Conservation (phyloP, 1,140 invertebrate genomes). For the Pseudomyrmex cubaensis region DNA sequence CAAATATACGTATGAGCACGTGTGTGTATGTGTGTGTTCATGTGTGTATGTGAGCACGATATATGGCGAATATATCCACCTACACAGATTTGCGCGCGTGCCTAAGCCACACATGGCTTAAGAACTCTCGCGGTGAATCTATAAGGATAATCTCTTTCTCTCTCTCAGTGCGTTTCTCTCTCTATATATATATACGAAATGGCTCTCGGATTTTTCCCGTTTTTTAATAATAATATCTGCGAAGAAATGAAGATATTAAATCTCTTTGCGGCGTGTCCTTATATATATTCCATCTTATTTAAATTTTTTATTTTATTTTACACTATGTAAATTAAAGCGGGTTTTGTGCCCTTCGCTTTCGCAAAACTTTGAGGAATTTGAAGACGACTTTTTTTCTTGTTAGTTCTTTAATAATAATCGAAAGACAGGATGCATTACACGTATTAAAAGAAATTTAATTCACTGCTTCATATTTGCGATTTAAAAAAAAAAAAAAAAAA, state of each 20-base stretch:
- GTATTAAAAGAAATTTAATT: neutral
- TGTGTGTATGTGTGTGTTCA: neutral
- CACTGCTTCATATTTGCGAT: neutral
- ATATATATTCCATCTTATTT: neutral
- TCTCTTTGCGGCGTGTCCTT: neutral
- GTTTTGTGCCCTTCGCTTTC: too few relatives aligned
- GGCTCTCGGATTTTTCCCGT: neutral
- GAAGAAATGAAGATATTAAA: neutral
- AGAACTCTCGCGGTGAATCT: slow-evolving; percentile 31
- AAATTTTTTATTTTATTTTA: too few relatives aligned
- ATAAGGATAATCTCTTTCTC: neutral
- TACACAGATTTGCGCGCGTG: neutral
- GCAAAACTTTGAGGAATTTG: neutral
- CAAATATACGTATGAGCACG: slow-evolving; percentile 56
- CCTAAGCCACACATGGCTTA: neutral
- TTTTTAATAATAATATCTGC: too few relatives aligned
- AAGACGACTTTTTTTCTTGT: neutral
- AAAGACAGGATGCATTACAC: neutral
- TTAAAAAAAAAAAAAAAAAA: neutral
- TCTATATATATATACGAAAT: neutral
- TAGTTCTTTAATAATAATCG: neutral
- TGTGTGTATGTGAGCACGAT: neutral
- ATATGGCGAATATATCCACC: slow-evolving; percentile 7
- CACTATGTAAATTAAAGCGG: too few relatives aligned
- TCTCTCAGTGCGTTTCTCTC: slow-evolving; percentile 7